Evolutionary conservation across 2,797 vertebrate genomes (phyloP).

Genomic region (Nannoperca obscura): DNA sequence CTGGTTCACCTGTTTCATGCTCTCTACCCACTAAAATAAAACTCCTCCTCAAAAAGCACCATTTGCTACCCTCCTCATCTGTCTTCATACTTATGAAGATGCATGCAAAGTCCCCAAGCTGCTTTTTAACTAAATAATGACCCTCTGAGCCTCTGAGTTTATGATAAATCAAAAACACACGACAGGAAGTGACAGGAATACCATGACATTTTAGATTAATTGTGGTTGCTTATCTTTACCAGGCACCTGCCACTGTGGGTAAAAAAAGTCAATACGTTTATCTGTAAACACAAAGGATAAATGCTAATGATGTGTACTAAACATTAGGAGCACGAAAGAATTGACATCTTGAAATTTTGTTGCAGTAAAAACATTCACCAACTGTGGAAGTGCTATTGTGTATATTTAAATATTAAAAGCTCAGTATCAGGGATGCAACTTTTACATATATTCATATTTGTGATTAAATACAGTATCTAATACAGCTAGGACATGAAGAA

Average conservation of each 20-base stretch:
- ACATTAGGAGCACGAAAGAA: no score
- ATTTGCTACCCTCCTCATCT: constrained; percentile 75
- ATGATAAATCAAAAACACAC: neutral
- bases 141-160: neutral
- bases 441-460: no score
- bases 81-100: constrained; percentile 78
- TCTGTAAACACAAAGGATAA: neutral
- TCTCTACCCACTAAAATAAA: constrained; percentile 77
- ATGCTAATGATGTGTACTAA: neutral
- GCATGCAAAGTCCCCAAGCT: constrained; percentile 80
- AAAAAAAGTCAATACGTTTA: neutral
- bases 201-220: neutral
- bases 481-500: neutral
- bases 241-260: neutral
- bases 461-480: neutral
- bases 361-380: neutral
- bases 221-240: neutral
- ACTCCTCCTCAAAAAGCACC: constrained; percentile 63
- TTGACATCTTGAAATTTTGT: neutral
- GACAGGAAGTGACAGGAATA: neutral
- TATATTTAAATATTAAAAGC: neutral
- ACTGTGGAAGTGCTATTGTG: neutral
- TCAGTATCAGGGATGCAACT: neutral
- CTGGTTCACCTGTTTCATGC: constrained; percentile 77
- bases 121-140: constrained; percentile 50